These are phyloP conservation scores for Dendropsophus ebraccatus DNA, from an alignment of 2,113 vertebrate species.

Conservation along the genomic window DNA sequence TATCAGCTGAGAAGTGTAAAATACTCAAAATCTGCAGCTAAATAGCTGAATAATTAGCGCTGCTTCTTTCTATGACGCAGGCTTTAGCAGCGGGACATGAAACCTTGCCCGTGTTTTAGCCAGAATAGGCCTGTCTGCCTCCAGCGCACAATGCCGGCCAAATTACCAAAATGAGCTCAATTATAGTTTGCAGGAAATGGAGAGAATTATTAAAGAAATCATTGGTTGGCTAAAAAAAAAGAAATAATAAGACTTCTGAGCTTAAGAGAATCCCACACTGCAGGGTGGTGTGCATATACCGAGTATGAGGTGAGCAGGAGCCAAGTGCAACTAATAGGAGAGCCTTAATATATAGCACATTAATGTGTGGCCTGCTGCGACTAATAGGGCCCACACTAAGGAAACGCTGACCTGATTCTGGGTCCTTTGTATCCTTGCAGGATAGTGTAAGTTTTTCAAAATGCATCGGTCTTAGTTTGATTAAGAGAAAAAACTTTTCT, in stretches of 20 bases:
- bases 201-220: conserved; percentile 59
- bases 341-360: not conserved
- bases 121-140: conserved; percentile 21
- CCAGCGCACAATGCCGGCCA: conserved; percentile 42
- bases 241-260: conserved; percentile 34
- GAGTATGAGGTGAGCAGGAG: not conserved
- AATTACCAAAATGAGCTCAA: conserved; percentile 58
- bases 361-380: not conserved
- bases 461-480: not conserved
- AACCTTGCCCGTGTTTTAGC: conserved; percentile 17
- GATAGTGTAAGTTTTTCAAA: not conserved
- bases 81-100: conserved; percentile 45
- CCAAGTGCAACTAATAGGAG: not conserved
- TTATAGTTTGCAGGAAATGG: conserved; percentile 45
- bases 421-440: not conserved
- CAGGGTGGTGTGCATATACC: not conserved
- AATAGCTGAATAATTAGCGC: conserved; percentile 56
- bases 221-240: not conserved
- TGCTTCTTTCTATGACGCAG: conserved; percentile 42
- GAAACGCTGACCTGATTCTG: not conserved
- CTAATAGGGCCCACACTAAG: too few species aligned
- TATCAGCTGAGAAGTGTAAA: not conserved
- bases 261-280: not conserved
- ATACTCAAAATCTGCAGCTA: conserved; percentile 31
- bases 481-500: not conserved